These are phyloP conservation scores for Lepidotrigona ventralis DNA, from an alignment of 1,140 invertebrate species.

Conservation along the genomic window DNA sequence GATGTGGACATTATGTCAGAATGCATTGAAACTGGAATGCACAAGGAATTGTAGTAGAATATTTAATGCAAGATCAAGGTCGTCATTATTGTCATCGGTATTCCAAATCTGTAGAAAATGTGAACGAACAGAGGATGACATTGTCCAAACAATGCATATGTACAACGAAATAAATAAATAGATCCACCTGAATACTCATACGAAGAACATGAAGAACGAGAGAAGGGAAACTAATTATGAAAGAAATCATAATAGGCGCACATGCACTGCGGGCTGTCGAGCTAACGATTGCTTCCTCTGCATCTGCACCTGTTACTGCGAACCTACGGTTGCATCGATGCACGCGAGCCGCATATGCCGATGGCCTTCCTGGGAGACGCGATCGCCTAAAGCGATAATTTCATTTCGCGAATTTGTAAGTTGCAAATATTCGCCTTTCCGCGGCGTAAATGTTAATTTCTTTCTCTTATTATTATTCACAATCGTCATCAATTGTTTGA, in stretches of 20 bases:
- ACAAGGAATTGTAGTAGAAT: neutral
- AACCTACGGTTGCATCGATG: constrained; percentile 59
- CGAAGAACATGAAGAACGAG: constrained; percentile 16
- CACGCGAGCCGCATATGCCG: constrained; percentile 75
- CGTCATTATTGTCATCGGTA: constrained; percentile 17
- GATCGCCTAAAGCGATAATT: constrained; percentile 62
- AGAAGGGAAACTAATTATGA: constrained; percentile 68
- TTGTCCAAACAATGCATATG: constrained; percentile 41
- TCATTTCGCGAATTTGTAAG: neutral
- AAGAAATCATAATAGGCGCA: constrained; percentile 73
- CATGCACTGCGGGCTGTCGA: constrained; percentile 67
- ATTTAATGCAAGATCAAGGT: constrained; percentile 14
- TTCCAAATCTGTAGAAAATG: constrained; percentile 3
- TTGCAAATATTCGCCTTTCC: neutral
- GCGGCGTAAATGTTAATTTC: neutral
- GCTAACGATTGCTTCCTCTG: constrained; percentile 73
- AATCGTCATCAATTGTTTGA: neutral
- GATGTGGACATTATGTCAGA: neutral
- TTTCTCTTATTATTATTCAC: neutral
- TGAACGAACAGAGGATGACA: constrained; percentile 36
- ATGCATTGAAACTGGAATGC: too few species aligned
- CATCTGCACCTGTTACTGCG: constrained; percentile 72
- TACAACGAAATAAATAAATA: constrained; percentile 69
- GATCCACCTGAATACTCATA: constrained; percentile 56
- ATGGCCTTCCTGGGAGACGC: constrained; percentile 66